Evolutionary conservation across 2,888 invertebrate genomes (phyloP).

Genomic region (Neoitamus cyanurus): DNA sequence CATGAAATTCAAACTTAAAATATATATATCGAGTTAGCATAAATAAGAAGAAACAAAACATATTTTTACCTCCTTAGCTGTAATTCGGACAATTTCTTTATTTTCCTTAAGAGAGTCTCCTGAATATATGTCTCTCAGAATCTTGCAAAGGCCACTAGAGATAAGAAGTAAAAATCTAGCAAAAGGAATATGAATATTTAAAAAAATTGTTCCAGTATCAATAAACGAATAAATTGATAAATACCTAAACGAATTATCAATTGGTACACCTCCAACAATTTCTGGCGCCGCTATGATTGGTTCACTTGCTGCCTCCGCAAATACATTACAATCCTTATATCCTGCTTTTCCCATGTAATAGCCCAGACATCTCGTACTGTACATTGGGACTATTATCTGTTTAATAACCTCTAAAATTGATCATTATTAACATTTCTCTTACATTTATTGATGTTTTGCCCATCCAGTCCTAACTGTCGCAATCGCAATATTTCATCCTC

Average conservation of each 20-base stretch:
- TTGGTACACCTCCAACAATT: constrained; percentile 80
- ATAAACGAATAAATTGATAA: background rate
- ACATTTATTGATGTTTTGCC: constrained; percentile 65
- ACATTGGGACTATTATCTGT: constrained; percentile 48
- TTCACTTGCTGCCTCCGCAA: constrained; percentile 76
- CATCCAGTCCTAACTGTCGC: constrained; percentile 79
- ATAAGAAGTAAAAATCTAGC: constrained; percentile 82
- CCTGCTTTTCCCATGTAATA: constrained; percentile 89
- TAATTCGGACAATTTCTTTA: constrained; percentile 81
- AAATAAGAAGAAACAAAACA: background rate
- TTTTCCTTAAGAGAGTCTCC: constrained; percentile 81
- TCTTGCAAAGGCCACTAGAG: constrained; percentile 86
- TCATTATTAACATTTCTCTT: background rate
- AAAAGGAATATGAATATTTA: background rate
- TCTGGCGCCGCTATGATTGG: constrained; percentile 88
- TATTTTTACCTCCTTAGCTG: constrained; percentile 75
- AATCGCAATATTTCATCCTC: constrained; percentile 86
- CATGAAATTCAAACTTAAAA: constrained; percentile 78
- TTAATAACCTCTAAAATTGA: background rate
- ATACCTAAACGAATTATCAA: constrained; percentile 75
- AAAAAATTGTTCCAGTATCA: background rate
- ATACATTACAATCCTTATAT: constrained; percentile 83
- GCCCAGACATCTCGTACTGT: constrained; percentile 86
- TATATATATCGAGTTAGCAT: background rate
- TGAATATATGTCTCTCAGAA: constrained; percentile 81